Evolutionary conservation across 2,888 invertebrate genomes (phyloP), one percentile per base, ranked within the genome.

Genomic region (Harmothoe impar): DNA sequence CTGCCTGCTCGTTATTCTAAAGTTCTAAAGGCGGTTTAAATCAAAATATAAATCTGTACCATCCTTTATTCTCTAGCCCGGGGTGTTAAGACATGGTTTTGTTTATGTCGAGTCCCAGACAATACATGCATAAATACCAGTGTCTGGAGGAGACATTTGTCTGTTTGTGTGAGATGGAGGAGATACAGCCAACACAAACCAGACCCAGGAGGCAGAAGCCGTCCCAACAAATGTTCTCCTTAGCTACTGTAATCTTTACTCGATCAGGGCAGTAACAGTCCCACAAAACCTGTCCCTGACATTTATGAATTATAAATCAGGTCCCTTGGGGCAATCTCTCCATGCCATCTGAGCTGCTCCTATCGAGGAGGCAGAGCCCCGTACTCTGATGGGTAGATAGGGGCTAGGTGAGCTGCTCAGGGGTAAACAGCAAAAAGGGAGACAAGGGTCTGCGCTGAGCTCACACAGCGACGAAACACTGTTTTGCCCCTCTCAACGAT

Each of bases 261-360:
- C 81, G n/a, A 81, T 81, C 81, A 81, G 5, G 62, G 77, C 81
- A 81, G 35, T 15, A 15, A 35, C 43, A 20, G 35, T 15, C 81
- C 33, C 33, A 17, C 35, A 81, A 81, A 81, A 81, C 35, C 33
- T 17, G 25, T 43, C 43, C 1, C 23, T 81, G 81, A 81, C 81
- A 81, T 81, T 81, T 81, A 81, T 81, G 81, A 81, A 81, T 81
- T 81, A 81, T 81, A 81, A 81, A 81, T 81, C 81, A 33, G 10
- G 33, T 81, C 35, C 35, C 43, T 43, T 33, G 35, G 20, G 20
- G 81, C 29, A 17, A 81, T 33, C 81, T 10, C 33, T 23, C 23
- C 12, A 7, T 81, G 81, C 81, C 81, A 81, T 81, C 81, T 35
- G 81, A 33, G 33, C 43, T 23, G 81, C 43, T 81, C 25, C 1